phyloP scores from a whole-genome alignment of 2,113 vertebrate genomes.

The Camelus dromedarius region DNA sequence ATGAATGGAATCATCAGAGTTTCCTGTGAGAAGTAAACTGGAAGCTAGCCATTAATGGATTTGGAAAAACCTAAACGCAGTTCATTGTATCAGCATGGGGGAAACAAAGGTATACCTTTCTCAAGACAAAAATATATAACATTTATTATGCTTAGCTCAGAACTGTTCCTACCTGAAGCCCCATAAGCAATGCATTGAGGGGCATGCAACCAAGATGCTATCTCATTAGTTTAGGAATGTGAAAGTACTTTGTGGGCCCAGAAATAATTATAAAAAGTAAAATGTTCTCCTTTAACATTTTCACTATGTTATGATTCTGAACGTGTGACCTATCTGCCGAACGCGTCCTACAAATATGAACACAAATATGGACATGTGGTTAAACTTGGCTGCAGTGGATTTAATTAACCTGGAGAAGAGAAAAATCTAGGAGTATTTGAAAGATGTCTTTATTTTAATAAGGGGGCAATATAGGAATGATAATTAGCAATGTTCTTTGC shows the following conservation, averaged over 20 bases:
- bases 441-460: constrained; percentile 55
- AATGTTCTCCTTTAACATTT: neutral
- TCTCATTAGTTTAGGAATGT: neutral
- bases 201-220: neutral
- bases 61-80: neutral
- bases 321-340: neutral
- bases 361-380: constrained; percentile 25
- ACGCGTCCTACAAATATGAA: neutral
- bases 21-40: neutral
- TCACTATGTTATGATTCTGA: neutral
- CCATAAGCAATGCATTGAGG: neutral
- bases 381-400: neutral
- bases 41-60: neutral
- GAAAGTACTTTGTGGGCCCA: neutral
- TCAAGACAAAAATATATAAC: neutral
- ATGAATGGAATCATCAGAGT: neutral
- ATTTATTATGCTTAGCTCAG: neutral
- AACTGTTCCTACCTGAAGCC: neutral
- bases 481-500: constrained; percentile 1
- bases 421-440: constrained; percentile 16
- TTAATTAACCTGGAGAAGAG: constrained; percentile 45
- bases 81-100: neutral
- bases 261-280: neutral
- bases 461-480: neutral
- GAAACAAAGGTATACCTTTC: neutral